phyloP scores from a whole-genome alignment of 2,888 invertebrate species.

The Matsumyia berberina region DNA sequence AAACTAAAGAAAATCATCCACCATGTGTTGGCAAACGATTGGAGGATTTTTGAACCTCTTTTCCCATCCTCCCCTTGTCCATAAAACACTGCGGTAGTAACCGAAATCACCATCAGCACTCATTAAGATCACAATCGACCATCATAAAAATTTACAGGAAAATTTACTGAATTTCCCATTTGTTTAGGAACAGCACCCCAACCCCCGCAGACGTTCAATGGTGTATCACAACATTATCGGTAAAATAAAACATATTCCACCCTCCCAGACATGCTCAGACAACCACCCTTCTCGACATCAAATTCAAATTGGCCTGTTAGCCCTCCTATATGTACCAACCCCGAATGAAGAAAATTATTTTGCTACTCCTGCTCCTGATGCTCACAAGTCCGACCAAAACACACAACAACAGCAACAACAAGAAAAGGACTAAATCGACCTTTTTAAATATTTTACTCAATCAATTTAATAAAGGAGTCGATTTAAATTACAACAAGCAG shows the following conservation, averaged over 20 bases:
- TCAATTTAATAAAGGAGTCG: slow-evolving; percentile 69
- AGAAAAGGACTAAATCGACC: slow-evolving; percentile 64
- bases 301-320: slow-evolving; percentile 53
- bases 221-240: slow-evolving; percentile 52
- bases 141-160: slow-evolving; percentile 38
- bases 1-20: no score
- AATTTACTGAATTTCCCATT: slow-evolving; percentile 15
- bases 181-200: background rate
- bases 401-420: slow-evolving; percentile 24
- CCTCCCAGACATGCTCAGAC: background rate
- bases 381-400: slow-evolving; percentile 16
- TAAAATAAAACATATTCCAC: slow-evolving; percentile 49
- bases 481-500: slow-evolving; percentile 64
- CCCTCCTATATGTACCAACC: background rate
- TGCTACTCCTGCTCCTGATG: background rate
- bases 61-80: background rate
- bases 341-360: slow-evolving; percentile 34
- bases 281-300: slow-evolving; percentile 23
- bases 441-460: slow-evolving; percentile 70
- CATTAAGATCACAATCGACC: slow-evolving; percentile 57
- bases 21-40: no score
- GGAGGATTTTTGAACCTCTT: no score
- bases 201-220: slow-evolving; percentile 5
- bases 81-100: slow-evolving; percentile 34
- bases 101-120: slow-evolving; percentile 40